phyloP scores from a whole-genome alignment of 2,888 invertebrate genomes.

The Hydriomena furcata region DNA sequence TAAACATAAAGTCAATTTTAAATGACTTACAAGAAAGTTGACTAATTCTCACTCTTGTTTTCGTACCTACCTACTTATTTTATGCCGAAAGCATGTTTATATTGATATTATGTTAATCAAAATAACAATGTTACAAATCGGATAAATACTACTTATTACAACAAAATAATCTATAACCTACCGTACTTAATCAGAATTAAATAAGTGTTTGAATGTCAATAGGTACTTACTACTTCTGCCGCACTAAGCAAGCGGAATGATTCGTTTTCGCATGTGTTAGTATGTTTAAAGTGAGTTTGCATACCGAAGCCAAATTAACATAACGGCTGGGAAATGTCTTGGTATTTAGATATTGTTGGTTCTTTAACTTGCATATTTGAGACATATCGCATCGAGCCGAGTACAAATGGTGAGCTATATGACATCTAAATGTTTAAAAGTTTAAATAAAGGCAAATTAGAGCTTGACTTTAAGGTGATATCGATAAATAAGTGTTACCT shows the following conservation, averaged over 20 bases:
- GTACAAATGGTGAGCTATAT: no score
- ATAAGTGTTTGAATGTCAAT: background rate
- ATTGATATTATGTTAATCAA: no score
- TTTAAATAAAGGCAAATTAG: no score
- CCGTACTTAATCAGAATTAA: background rate
- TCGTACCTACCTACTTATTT: no score
- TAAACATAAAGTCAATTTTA: no score
- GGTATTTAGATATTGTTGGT: slow-evolving; percentile 16
- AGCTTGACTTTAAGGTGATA: no score
- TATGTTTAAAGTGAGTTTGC: slow-evolving; percentile 23
- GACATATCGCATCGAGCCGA: slow-evolving; percentile 1
- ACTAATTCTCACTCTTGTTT: no score
- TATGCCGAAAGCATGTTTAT: no score
- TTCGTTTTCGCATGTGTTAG: slow-evolving; percentile 24
- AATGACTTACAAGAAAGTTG: no score
- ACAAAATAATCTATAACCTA: background rate
- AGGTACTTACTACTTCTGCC: background rate
- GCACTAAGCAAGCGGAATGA: slow-evolving; percentile 19
- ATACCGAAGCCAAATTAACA: slow-evolving; percentile 27
- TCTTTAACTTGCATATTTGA: slow-evolving; percentile 17
- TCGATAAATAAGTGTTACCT: no score
- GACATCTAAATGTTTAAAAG: no score
- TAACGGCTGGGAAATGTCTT: slow-evolving; percentile 15
- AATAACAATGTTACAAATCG: no score
- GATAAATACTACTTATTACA: background rate